Evolutionary conservation across 2,888 invertebrate species (phyloP).

Genomic region (Agrypnus murinus): DNA sequence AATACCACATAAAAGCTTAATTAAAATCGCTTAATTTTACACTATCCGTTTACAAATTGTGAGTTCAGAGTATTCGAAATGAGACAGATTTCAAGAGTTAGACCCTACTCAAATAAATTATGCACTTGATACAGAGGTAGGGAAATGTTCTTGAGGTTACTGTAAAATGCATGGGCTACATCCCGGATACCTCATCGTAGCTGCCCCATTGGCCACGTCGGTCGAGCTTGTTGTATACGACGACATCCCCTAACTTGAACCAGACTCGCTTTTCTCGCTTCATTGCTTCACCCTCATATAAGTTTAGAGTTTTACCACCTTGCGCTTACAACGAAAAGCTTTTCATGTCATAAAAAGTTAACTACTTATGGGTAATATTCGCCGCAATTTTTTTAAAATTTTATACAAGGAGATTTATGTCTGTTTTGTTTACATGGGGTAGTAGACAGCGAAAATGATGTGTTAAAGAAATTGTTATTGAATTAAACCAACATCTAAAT

Average conservation of each 20-base stretch:
- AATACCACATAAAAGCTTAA: neutral
- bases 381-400: neutral
- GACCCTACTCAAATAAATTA: constrained; percentile 28
- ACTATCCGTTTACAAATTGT: no score
- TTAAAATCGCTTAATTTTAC: no score
- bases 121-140: constrained; percentile 17
- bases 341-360: constrained; percentile 34
- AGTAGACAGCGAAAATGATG: no score
- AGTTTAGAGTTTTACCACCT: constrained; percentile 43
- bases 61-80: neutral
- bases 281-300: constrained; percentile 49
- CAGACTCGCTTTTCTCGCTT: constrained; percentile 47
- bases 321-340: constrained; percentile 35
- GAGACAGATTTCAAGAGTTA: constrained; percentile 4
- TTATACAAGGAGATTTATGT: no score
- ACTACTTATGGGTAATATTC: constrained; percentile 21
- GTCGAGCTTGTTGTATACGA: constrained; percentile 42
- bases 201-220: constrained; percentile 49
- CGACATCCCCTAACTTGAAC: constrained; percentile 38
- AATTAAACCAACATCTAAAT: no score
- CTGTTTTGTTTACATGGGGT: no score
- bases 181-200: constrained; percentile 38
- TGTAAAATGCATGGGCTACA: constrained; percentile 51
- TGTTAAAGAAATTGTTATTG: no score
- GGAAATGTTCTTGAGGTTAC: constrained; percentile 41